Percentiles rank a stretch among this genome's conserved stretches.
These are phyloP conservation scores for Trichonephila inaurata DNA, from an alignment of 1,140 invertebrate genomes.

Conservation along the genomic window DNA sequence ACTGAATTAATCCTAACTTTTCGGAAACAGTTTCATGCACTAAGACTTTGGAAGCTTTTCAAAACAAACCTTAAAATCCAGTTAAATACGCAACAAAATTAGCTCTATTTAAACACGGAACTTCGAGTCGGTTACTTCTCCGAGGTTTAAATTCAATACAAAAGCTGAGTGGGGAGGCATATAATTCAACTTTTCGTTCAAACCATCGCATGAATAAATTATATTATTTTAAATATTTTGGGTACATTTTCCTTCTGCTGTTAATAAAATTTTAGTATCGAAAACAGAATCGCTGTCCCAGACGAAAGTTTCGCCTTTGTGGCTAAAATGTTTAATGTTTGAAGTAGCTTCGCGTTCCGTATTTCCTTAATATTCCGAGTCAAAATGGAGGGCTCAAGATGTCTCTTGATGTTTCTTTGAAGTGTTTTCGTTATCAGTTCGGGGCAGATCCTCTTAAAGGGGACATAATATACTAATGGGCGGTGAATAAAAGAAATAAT, in stretches of 20 bases:
- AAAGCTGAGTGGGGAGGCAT: not conserved
- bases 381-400: not conserved
- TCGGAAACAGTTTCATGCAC: not conserved
- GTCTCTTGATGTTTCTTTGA: constrained; percentile 27
- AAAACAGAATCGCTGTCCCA: not conserved
- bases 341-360: not conserved
- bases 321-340: constrained; percentile 22
- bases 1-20: not conserved
- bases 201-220: not conserved
- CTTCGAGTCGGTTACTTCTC: not conserved
- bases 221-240: not conserved
- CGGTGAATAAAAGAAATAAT: not conserved
- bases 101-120: not conserved
- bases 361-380: not conserved
- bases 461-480: not conserved
- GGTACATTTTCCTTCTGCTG: not conserved
- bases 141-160: not conserved
- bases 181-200: constrained; percentile 19
- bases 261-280: constrained; percentile 32
- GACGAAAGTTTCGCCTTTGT: not conserved
- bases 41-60: not conserved
- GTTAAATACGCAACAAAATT: not conserved
- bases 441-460: not conserved
- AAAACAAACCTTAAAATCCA: not conserved
- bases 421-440: constrained; percentile 8